Base-by-base conservation (phyloP, 2,888 invertebrate genomes). In the Caenorhabditis zanzibari region DNA sequence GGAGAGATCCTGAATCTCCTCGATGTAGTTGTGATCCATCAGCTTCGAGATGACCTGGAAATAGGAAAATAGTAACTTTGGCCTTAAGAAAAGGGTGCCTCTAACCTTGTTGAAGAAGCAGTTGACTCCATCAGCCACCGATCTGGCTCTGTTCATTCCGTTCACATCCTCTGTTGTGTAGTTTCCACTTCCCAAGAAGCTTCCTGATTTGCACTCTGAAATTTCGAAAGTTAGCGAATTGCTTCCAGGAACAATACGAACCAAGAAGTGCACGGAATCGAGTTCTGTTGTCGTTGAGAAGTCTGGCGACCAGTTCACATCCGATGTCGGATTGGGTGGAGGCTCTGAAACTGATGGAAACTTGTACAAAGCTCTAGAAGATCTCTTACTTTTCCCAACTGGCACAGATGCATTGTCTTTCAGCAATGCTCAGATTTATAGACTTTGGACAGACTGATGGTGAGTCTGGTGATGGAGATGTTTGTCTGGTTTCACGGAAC, bases 221-320 rank as follows among this genome's bases (percentile, higher is more conserved):
- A 32, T 14, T 26, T 4, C 3, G 19, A 54, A 54, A 5, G 12
- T 54, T 54, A 24, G 26, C 9, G 19, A 14, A 16, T 12, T 7
- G 19, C 4, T 26, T 14, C 10, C 2, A 10, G 24, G 26, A 54
- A n/a, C n/a, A 52, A 24, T n/a, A 61, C 19, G n/a, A 66, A 84
- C 84, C 86, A 16, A 86, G 54, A 24, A 86, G 73, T 19, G 84
- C 82, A 16, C 84, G 61, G 56, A 86, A 86, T 0, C 81, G 73
- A 41, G 84, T 84, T 71, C 86, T 61, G 66, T 83, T 86, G 66
- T 86, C 86, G 38, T 86, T 86, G 24, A 86, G 73, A 4, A 86
- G 72, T 54, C 86, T 38, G 28, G 82, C 81, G 28, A 84, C 79
- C 1, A 86, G 68, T 59, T 86, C 86, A 24, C 82, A 82, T 12